Evolutionary conservation across 1,140 invertebrate species (phyloP).

Genomic region (Bombus picipes): DNA sequence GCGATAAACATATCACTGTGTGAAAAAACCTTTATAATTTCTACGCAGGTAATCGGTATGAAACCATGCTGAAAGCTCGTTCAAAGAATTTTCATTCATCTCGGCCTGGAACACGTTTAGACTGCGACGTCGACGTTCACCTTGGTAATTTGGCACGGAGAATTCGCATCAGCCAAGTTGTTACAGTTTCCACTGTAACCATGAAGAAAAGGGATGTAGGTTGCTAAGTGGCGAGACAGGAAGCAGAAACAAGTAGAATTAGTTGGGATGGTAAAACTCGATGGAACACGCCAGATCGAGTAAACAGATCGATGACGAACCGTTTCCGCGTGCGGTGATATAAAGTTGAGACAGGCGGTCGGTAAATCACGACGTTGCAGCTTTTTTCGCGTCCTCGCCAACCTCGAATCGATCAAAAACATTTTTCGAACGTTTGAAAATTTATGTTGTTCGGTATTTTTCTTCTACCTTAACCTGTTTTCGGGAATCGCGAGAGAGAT

Average conservation of each 20-base stretch:
- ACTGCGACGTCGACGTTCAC: constrained; percentile 12
- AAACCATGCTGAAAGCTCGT: neutral
- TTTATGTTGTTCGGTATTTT: neutral
- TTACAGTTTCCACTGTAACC: constrained; percentile 34
- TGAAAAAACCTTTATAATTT: neutral
- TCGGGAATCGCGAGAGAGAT: neutral
- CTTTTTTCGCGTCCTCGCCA: neutral
- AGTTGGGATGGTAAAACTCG: constrained; percentile 13
- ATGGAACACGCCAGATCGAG: constrained; percentile 34
- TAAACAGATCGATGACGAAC: constrained; percentile 58
- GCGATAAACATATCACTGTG: too few species aligned
- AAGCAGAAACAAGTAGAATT: constrained; percentile 50
- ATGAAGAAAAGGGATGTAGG: constrained; percentile 2
- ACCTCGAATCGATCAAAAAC: constrained; percentile 10
- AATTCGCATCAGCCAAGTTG: constrained; percentile 53
- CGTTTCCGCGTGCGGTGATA: constrained; percentile 20
- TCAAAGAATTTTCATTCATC: constrained; percentile 43
- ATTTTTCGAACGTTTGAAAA: neutral
- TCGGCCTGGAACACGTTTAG: constrained; percentile 5
- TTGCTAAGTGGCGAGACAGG: neutral
- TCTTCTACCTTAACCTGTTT: neutral
- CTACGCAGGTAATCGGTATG: constrained; percentile 24
- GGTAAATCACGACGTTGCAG: constrained; percentile 50
- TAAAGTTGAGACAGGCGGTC: constrained; percentile 17
- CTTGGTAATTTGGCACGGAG: constrained; percentile 56